A percentile compares a stretch with the other conserved stretches of the same genome.
Evolutionary conservation across 2,113 vertebrate genomes (phyloP).

Genomic region (Notechis scutatus): DNA sequence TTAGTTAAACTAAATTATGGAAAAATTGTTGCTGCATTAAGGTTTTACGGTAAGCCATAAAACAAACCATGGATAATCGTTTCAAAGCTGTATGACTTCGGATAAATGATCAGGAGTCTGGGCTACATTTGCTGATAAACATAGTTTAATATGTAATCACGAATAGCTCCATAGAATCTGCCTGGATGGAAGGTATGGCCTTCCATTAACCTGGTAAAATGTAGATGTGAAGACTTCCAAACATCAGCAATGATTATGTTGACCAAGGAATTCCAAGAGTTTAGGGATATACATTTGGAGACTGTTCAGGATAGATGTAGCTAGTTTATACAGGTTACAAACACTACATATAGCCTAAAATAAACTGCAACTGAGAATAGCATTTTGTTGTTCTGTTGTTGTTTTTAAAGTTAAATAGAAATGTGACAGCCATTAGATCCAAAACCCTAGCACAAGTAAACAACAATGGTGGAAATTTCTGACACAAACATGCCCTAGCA

Average conservation of each 20-base stretch:
- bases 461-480: background rate
- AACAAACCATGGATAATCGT: background rate
- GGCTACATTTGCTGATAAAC: background rate
- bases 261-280: background rate
- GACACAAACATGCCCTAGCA: background rate
- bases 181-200: background rate
- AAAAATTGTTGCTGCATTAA: background rate
- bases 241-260: background rate
- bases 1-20: background rate
- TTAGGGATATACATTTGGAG: background rate
- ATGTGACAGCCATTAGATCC: background rate
- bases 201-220: background rate
- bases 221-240: background rate
- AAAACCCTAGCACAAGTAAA: background rate
- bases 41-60: background rate
- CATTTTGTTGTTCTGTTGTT: background rate
- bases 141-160: background rate
- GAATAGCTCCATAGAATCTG: background rate
- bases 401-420: background rate
- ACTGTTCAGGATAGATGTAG: background rate
- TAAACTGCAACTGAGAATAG: background rate
- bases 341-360: background rate
- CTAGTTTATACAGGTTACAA: background rate
- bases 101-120: background rate
- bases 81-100: background rate